Percentiles rank a stretch among this genome's conserved stretches.
These are phyloP conservation scores for Ptychodera flava DNA, from an alignment of 35 echinoderm and acorn worm genomes.

Conservation along the genomic window DNA sequence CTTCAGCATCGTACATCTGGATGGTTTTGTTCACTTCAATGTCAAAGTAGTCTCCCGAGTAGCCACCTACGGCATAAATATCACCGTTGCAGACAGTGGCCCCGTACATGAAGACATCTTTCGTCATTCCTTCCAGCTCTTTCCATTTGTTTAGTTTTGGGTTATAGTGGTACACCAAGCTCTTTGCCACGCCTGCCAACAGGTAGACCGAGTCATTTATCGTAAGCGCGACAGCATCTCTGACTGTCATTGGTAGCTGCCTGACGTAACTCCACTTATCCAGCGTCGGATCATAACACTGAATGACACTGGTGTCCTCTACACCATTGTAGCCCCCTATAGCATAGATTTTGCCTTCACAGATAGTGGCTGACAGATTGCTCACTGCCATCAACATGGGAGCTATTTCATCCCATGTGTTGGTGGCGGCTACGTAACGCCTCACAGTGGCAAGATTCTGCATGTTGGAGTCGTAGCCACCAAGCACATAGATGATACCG, in stretches of 20 bases:
- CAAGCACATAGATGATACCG: slow-evolving; percentile 7
- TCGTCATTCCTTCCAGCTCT: neutral
- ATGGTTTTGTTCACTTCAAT: neutral
- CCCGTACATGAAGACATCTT: neutral
- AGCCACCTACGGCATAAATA: neutral
- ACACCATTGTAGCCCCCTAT: slow-evolving; percentile 5
- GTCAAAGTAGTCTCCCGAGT: neutral
- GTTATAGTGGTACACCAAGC: neutral
- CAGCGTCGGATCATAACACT: slow-evolving; percentile 9
- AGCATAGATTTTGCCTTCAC: neutral
- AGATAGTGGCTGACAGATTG: neutral
- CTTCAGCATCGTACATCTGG: neutral
- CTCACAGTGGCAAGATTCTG: neutral
- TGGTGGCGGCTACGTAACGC: neutral
- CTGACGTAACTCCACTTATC: slow-evolving; percentile 4
- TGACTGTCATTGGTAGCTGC: neutral
- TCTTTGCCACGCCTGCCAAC: neutral
- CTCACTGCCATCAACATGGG: neutral
- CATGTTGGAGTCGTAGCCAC: slow-evolving; percentile 4
- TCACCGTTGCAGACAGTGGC: neutral
- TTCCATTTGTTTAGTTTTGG: neutral
- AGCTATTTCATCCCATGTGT: slow-evolving; percentile 15
- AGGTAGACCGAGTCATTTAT: neutral
- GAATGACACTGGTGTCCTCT: neutral
- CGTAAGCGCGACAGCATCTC: neutral